Percentiles rank a stretch among this genome's conserved stretches.
phyloP scores from a whole-genome alignment of 1,140 invertebrate genomes.

The Drosophila pseudoananassae region DNA sequence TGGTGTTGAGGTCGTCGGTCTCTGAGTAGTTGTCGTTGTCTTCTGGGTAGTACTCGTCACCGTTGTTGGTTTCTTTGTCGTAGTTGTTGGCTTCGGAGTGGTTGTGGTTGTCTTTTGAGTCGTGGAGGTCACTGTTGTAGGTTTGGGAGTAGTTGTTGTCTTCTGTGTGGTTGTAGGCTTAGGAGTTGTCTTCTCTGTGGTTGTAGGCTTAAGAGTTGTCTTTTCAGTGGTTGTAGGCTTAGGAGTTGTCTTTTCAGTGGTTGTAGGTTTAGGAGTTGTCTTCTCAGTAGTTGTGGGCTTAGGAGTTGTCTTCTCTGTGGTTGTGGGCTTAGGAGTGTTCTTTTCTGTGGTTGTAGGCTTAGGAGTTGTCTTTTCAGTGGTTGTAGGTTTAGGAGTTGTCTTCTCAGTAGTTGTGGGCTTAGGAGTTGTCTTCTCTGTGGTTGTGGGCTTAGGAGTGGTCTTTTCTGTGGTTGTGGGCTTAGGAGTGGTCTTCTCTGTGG shows the following conservation, averaged over 20 bases:
- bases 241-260: not conserved
- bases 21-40: conserved; percentile 1
- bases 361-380: not conserved
- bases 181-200: not conserved
- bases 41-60: not conserved
- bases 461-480: not conserved
- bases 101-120: conserved; percentile 5
- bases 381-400: not conserved
- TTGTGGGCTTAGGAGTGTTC: not conserved
- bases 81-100: conserved; percentile 3
- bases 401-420: not conserved
- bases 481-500: not conserved
- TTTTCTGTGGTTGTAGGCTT: not conserved
- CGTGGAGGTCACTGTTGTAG: not conserved
- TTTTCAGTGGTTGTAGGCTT: not conserved
- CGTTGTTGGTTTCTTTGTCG: conserved; percentile 2
- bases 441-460: not conserved
- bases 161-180: conserved; percentile 1
- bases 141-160: not conserved
- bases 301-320: not conserved
- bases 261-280: not conserved
- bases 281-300: not conserved
- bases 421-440: not conserved
- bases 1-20: not conserved
- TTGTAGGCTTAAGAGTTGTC: not conserved